phyloP scores from a whole-genome alignment of 2,888 invertebrate species.

The Harmothoe impar region DNA sequence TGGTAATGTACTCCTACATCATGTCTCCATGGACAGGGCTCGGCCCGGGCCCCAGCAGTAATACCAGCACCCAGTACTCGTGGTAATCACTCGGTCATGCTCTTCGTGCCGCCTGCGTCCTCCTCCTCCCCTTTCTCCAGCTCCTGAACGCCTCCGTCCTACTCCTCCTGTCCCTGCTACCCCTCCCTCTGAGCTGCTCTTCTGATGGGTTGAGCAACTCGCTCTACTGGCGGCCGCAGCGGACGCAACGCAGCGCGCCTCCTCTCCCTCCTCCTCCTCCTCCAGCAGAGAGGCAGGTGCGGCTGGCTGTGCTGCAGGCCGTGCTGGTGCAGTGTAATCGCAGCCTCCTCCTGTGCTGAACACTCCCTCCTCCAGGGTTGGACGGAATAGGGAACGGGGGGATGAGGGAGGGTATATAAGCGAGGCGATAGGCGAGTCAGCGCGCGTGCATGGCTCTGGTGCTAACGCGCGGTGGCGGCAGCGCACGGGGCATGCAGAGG shows the following conservation, averaged over 20 bases:
- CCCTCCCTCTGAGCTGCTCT: background rate
- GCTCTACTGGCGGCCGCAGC: too few species aligned
- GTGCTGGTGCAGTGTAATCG: too few species aligned
- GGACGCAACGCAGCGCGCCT: too few species aligned
- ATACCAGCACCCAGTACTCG: background rate
- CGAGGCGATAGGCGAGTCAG: background rate
- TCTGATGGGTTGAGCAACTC: background rate
- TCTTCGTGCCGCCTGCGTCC: background rate
- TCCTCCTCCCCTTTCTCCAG: background rate
- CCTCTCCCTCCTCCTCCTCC: too few species aligned
- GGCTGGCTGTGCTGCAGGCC: too few species aligned
- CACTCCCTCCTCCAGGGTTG: too few species aligned
- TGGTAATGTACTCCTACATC: background rate
- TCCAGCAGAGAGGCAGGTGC: too few species aligned
- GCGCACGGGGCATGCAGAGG: background rate
- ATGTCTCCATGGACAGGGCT: background rate
- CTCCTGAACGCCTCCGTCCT: background rate
- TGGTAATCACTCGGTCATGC: background rate
- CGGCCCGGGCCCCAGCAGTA: background rate
- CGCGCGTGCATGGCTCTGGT: background rate
- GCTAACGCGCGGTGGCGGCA: background rate
- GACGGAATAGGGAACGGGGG: too few species aligned
- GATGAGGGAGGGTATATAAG: too few species aligned
- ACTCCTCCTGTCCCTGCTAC: background rate
- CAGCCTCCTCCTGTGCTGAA: too few species aligned